Evolutionary conservation across 1,140 invertebrate species (phyloP), one percentile per base, ranked within the genome.

Genomic region (Drosophila dunni): DNA sequence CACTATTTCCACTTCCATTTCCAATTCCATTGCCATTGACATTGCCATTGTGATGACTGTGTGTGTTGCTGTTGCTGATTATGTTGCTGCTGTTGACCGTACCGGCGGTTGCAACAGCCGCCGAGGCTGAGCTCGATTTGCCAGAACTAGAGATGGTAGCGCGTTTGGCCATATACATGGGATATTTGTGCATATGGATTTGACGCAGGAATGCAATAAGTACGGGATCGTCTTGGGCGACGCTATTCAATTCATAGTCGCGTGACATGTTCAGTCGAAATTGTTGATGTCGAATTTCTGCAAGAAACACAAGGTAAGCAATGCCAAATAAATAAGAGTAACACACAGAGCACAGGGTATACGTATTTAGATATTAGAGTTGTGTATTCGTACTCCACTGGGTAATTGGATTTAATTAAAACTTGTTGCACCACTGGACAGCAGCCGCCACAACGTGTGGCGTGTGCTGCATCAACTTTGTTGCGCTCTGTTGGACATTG

Each of bases 121-220:
- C 57, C 7, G 72, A 54, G 7, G 63, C 71, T 45, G 63, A 24
- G 42, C 77, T 62, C 53, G 68, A 48, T 65, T 76, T 82, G 65
- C 76, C 84, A 6, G 92, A 38, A 62, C 72, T 38, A 66, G 54
- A 13, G 48, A 65, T 38, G 44, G 53, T 51, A 75, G 58, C 60
- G 68, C 67, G 58, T 66, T 89, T 89, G 10, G 91, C 91, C 54
- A 89, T 90, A n/a, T 91, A 88, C 33, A 93, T 93, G n/a, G 90
- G 76, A 69, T 92, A 91, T 65, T 92, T 92, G 78, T 92, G 92
- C 79, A 95, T 92, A 68, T 94, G 94, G 15, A 95, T 93, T 77
- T 96, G 94, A 42, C 95, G 93, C 66, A 97, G 96, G 89, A 96
- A 96, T 57, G 94, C 94, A 36, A 96, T 94, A 60, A 97, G 93